Conservation (phyloP, 2,888 invertebrate species). For the Adela reaumurella region DNA sequence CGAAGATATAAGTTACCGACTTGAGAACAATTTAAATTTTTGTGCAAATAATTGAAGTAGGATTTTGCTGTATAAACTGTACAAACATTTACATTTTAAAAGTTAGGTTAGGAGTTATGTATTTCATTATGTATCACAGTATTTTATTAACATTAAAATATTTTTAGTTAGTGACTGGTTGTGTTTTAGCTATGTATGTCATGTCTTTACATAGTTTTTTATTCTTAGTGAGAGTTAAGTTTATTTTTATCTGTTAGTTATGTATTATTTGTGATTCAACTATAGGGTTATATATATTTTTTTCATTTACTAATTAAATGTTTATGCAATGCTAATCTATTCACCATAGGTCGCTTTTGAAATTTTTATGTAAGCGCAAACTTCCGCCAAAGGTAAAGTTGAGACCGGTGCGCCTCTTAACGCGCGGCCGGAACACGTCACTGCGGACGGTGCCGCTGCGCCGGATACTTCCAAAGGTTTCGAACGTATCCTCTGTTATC, state of each 20-base stretch:
- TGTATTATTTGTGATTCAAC: neutral
- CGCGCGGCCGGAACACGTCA: slow-evolving; percentile 33
- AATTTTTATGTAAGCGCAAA: slow-evolving; percentile 48
- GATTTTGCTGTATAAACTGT: too few relatives aligned
- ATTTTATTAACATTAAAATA: too few relatives aligned
- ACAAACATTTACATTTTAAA: too few relatives aligned
- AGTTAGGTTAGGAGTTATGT: too few relatives aligned
- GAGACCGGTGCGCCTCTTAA: slow-evolving; percentile 33
- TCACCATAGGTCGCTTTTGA: slow-evolving; percentile 49
- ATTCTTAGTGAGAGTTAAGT: neutral
- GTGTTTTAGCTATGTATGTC: neutral
- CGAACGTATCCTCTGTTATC: slow-evolving; percentile 54
- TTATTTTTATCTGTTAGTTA: neutral
- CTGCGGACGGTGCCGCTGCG: slow-evolving; percentile 41
- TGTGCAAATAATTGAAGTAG: too few relatives aligned
- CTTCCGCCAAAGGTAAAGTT: slow-evolving; percentile 50
- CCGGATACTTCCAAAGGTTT: slow-evolving; percentile 49
- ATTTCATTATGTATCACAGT: too few relatives aligned
- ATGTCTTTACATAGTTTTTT: neutral
- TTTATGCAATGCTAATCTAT: slow-evolving; percentile 11
- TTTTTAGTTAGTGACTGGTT: too few relatives aligned
- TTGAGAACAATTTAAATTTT: too few relatives aligned
- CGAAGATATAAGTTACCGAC: neutral
- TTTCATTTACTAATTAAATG: neutral
- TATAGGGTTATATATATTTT: too few relatives aligned